phyloP scores from a whole-genome alignment of 2,113 vertebrate species.

The Ictalurus furcatus region DNA sequence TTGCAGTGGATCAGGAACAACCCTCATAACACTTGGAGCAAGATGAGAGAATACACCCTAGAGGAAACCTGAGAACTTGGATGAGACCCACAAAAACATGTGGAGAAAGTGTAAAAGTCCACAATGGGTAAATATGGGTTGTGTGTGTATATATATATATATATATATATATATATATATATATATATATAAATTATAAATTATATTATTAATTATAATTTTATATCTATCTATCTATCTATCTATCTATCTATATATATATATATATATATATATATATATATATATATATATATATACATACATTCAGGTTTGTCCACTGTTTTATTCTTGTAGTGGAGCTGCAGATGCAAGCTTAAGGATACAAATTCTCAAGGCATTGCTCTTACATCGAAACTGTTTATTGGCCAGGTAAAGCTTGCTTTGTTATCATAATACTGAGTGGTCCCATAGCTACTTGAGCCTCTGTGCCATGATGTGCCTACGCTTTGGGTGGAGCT shows the following conservation, averaged over 20 bases:
- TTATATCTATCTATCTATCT: too few species aligned
- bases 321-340: background rate
- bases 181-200: too few species aligned
- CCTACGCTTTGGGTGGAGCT: background rate
- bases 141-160: too few species aligned
- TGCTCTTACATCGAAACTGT: background rate
- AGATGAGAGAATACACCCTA: background rate
- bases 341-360: background rate
- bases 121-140: too few species aligned
- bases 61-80: too few species aligned
- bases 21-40: background rate
- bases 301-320: background rate
- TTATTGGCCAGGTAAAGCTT: background rate
- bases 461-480: background rate
- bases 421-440: background rate
- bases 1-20: background rate
- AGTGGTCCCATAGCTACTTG: background rate
- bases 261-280: too few species aligned
- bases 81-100: too few species aligned
- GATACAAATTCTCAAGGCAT: background rate
- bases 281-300: too few species aligned
- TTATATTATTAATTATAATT: too few species aligned
- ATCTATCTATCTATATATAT: too few species aligned
- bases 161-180: too few species aligned
- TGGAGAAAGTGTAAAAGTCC: too few species aligned